Conservation (phyloP, 2,797 vertebrate genomes). For the Tapirus indicus region DNA sequence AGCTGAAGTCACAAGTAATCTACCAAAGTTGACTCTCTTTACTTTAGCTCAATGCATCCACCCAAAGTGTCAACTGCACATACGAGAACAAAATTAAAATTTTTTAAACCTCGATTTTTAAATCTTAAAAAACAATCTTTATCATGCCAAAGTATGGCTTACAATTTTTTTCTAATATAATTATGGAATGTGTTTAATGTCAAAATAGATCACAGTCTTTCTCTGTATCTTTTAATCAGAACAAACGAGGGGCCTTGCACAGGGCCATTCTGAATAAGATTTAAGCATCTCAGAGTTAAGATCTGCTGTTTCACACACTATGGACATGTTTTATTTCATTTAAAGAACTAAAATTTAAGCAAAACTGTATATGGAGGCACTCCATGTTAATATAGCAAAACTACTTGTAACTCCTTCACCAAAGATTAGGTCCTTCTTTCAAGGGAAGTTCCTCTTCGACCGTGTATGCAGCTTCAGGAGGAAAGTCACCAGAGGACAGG, state of each 20-base stretch:
- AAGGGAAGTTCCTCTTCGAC: background rate
- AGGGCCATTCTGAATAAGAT: background rate
- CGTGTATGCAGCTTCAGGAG: background rate
- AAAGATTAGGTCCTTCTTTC: background rate
- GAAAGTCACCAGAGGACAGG: background rate
- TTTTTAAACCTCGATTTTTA: background rate
- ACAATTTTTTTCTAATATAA: background rate
- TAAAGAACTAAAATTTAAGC: background rate
- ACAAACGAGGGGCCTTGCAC: background rate
- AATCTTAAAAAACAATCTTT: background rate
- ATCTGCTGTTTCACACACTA: background rate
- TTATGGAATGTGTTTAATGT: background rate
- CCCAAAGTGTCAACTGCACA: background rate
- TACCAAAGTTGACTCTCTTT: background rate
- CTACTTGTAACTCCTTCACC: background rate
- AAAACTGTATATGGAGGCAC: background rate
- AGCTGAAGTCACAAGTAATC: conserved; percentile 9
- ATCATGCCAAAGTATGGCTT: background rate
- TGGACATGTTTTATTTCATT: background rate
- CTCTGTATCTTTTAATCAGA: background rate
- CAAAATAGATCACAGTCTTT: background rate
- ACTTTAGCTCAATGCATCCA: background rate
- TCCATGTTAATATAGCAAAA: background rate
- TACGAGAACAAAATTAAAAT: background rate
- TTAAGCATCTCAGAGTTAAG: background rate